Evolutionary conservation across 2,888 invertebrate genomes (phyloP).

Genomic region (Pristionchus japonicus): DNA sequence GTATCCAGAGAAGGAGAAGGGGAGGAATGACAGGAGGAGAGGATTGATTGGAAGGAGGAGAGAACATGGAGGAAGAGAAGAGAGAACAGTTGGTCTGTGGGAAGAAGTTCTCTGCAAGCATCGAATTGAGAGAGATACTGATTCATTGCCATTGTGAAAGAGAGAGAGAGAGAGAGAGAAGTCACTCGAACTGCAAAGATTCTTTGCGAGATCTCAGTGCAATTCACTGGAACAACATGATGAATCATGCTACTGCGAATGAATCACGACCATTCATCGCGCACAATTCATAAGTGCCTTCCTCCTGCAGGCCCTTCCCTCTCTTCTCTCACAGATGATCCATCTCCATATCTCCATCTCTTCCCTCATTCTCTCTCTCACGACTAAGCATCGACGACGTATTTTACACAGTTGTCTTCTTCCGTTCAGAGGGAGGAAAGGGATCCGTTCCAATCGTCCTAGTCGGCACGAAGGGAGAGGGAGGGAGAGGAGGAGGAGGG

Average conservation of each 20-base stretch:
- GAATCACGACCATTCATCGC: too few relatives aligned
- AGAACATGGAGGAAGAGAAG: neutral
- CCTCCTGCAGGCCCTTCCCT: neutral
- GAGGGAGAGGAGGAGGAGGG: neutral
- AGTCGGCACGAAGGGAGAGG: conserved; percentile 14
- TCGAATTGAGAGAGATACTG: neutral
- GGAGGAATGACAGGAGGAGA: neutral
- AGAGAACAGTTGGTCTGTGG: neutral
- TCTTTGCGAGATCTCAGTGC: too few relatives aligned
- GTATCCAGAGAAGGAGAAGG: neutral
- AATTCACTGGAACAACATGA: too few relatives aligned
- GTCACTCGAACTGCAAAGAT: neutral
- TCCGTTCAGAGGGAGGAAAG: conserved; percentile 17
- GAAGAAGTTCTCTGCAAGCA: conserved; percentile 15
- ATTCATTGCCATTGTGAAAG: neutral
- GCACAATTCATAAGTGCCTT: too few relatives aligned
- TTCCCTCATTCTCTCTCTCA: conserved; percentile 6
- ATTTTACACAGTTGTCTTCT: conserved; percentile 29
- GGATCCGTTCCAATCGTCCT: conserved; percentile 42
- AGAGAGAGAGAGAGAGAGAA: neutral
- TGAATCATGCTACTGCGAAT: too few relatives aligned
- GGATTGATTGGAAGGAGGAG: neutral
- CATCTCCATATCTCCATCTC: conserved; percentile 21
- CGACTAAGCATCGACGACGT: neutral
- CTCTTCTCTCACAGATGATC: neutral